phyloP scores from a whole-genome alignment of 2,797 vertebrate genomes.

The Silurus aristotelis region DNA sequence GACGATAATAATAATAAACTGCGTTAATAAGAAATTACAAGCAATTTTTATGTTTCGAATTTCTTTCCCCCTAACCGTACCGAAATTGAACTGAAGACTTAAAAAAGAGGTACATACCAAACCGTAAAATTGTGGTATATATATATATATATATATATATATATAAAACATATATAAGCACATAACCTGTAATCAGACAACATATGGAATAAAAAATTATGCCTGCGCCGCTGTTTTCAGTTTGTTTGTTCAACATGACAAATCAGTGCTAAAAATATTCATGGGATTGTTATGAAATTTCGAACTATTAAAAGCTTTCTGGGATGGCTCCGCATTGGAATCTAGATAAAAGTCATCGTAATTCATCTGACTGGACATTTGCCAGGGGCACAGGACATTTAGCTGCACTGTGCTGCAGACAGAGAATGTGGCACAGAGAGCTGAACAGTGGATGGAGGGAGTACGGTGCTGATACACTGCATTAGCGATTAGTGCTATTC shows the following conservation, averaged over 20 bases:
- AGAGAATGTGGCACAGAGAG: constrained; percentile 20
- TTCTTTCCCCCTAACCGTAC: too few species aligned
- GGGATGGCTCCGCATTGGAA: constrained; percentile 51
- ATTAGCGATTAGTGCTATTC: background rate
- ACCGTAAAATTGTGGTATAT: too few species aligned
- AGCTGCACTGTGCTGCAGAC: constrained; percentile 29
- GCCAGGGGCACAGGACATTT: constrained; percentile 42
- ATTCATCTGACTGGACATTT: constrained; percentile 52
- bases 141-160: too few species aligned
- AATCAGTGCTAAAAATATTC: constrained; percentile 44
- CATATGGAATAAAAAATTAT: constrained; percentile 24
- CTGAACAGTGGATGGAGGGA: constrained; percentile 8
- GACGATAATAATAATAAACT: too few species aligned
- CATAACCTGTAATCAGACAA: constrained; percentile 9
- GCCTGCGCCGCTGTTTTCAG: background rate
- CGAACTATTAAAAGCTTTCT: constrained; percentile 46
- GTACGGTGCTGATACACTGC: background rate
- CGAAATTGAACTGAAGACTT: too few species aligned
- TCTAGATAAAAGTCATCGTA: constrained; percentile 56
- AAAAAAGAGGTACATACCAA: too few species aligned
- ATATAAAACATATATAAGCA: background rate
- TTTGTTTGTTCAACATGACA: constrained; percentile 36
- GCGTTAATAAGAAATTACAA: too few species aligned
- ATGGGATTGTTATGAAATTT: constrained; percentile 47
- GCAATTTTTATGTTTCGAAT: too few species aligned